Evolutionary conservation across 2,113 vertebrate species (phyloP).

Genomic region (Caretta caretta): DNA sequence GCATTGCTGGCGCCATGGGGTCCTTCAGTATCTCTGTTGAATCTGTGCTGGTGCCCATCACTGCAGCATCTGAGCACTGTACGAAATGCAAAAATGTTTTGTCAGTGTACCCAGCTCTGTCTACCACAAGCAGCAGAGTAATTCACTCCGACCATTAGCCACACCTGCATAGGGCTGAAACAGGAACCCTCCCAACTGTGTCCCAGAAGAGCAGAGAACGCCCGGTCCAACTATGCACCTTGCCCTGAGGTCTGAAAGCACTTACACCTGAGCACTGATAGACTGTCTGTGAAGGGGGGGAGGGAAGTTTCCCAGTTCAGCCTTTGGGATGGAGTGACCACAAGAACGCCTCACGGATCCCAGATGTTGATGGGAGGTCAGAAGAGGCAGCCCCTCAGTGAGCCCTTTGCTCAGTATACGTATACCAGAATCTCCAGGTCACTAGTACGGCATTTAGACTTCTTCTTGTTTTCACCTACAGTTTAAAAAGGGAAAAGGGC

Average conservation of each 20-base stretch:
- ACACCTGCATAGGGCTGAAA: not conserved
- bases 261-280: not conserved
- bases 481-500: not conserved
- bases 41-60: not conserved
- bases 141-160: not conserved
- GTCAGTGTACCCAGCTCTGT: not conserved
- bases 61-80: no score
- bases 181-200: not conserved
- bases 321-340: not conserved
- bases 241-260: not conserved
- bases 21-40: not conserved
- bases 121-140: not conserved
- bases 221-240: not conserved
- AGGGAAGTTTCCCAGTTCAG: not conserved
- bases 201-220: not conserved
- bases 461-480: not conserved
- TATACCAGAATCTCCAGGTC: not conserved
- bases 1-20: not conserved
- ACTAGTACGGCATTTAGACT: not conserved
- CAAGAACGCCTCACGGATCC: not conserved
- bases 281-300: not conserved
- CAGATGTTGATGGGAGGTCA: not conserved
- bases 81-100: not conserved
- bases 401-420: not conserved
- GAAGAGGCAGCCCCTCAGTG: no score